Evolutionary conservation across 2,888 invertebrate species (phyloP).

Genomic region (Chrysomela aeneicollis): DNA sequence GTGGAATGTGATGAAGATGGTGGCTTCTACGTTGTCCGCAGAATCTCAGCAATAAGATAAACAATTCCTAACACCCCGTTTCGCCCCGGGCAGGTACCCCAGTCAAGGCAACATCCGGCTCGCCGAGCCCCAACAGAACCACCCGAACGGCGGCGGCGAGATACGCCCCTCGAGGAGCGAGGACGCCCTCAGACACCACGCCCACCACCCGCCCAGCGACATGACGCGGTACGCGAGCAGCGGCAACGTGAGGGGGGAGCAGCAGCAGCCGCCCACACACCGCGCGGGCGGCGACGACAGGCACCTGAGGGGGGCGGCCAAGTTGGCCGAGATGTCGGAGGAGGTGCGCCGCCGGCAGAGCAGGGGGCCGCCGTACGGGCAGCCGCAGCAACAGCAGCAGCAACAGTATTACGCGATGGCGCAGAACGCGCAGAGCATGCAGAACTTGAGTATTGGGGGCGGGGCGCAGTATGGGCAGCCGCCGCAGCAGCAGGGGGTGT

Average conservation of each 20-base stretch:
- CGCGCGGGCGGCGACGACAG: slow-evolving; percentile 46
- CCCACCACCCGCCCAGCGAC: slow-evolving; percentile 51
- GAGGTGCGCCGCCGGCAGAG: slow-evolving; percentile 73
- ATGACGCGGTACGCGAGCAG: slow-evolving; percentile 57
- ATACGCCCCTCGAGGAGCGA: slow-evolving; percentile 59
- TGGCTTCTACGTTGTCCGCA: no score
- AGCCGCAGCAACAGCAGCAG: slow-evolving; percentile 40
- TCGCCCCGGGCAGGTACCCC: slow-evolving; percentile 47
- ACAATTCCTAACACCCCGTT: no score
- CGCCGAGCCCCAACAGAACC: slow-evolving; percentile 52
- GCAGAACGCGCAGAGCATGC: slow-evolving; percentile 55
- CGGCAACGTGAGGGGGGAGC: slow-evolving; percentile 57
- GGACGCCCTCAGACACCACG: slow-evolving; percentile 51
- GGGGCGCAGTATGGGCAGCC: slow-evolving; percentile 46
- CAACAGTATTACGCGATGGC: slow-evolving; percentile 52
- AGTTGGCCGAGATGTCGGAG: slow-evolving; percentile 81
- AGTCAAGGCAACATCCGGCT: slow-evolving; percentile 53
- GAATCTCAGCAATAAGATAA: no score
- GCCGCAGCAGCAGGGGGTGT: slow-evolving; percentile 38
- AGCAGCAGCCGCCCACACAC: slow-evolving; percentile 42
- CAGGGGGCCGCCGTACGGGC: slow-evolving; percentile 45
- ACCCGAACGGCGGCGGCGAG: slow-evolving; percentile 42
- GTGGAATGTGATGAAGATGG: no score
- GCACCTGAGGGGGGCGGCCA: slow-evolving; percentile 65
- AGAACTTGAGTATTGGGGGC: slow-evolving; percentile 54